A percentile compares a stretch with the other conserved stretches of the same genome.
phyloP scores from a whole-genome alignment of 2,888 invertebrate species.

The Ennomos fuscantarius region DNA sequence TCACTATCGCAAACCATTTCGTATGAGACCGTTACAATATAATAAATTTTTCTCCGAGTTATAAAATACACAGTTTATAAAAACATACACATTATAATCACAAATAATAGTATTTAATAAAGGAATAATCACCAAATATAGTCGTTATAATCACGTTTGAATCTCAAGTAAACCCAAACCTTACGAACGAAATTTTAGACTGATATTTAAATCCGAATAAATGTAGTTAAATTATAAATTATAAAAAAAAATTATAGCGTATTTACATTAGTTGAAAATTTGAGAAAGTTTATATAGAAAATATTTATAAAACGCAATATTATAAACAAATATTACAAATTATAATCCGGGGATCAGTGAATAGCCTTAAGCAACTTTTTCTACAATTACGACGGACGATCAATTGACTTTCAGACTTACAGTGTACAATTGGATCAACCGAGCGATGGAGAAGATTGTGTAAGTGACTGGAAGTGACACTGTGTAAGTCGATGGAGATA shows the following conservation, averaged over 20 bases:
- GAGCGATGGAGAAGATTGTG: constrained; percentile 40
- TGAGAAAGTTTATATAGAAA: constrained; percentile 81
- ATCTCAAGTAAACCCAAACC: constrained; percentile 78
- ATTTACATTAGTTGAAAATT: constrained; percentile 85
- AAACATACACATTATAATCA: constrained; percentile 72
- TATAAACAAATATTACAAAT: constrained; percentile 61
- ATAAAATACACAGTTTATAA: constrained; percentile 60
- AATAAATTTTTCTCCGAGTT: constrained; percentile 43
- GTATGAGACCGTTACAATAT: constrained; percentile 72
- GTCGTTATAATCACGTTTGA: constrained; percentile 58
- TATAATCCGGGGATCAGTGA: constrained; percentile 77
- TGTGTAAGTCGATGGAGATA: constrained; percentile 22
- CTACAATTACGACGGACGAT: constrained; percentile 67
- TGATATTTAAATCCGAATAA: constrained; percentile 81
- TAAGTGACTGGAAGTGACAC: constrained; percentile 18
- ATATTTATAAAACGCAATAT: constrained; percentile 57
- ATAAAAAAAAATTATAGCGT: constrained; percentile 70
- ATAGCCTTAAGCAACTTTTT: constrained; percentile 74
- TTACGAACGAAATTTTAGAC: constrained; percentile 84
- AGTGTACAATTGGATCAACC: constrained; percentile 61
- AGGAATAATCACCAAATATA: constrained; percentile 66
- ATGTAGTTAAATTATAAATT: constrained; percentile 49
- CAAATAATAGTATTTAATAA: constrained; percentile 62
- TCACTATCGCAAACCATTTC: constrained; percentile 58
- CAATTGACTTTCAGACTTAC: constrained; percentile 60